Conservation (phyloP, 2,113 vertebrate species). For the Petromus typicus region DNA sequence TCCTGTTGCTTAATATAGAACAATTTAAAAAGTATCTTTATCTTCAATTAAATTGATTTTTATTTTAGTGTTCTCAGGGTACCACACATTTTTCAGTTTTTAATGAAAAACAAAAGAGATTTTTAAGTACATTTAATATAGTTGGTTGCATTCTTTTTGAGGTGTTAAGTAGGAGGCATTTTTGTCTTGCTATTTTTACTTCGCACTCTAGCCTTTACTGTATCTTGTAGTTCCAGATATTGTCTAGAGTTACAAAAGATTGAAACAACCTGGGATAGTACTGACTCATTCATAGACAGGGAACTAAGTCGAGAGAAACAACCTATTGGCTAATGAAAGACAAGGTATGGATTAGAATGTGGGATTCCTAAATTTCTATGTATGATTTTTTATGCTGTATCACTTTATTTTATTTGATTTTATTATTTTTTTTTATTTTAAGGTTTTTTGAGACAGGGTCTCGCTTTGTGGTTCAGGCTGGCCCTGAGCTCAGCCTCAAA, state of each 20-base stretch:
- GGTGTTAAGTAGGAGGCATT: conserved; percentile 73
- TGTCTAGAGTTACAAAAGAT: conserved; percentile 63
- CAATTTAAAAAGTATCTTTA: conserved; percentile 66
- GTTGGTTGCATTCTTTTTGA: conserved; percentile 68
- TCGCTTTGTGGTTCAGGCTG: too few species aligned
- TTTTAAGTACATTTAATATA: conserved; percentile 78
- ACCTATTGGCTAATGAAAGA: neutral
- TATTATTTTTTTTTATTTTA: too few species aligned
- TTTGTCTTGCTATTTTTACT: conserved; percentile 76
- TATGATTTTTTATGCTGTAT: neutral
- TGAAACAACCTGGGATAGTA: conserved; percentile 33
- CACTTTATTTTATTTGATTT: too few species aligned
- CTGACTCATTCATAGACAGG: neutral
- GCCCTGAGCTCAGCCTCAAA: too few species aligned
- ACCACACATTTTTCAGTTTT: conserved; percentile 71
- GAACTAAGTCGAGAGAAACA: neutral
- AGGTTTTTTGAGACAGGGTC: too few species aligned
- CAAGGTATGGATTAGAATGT: neutral
- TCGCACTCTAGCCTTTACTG: conserved; percentile 48
- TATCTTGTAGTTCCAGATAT: conserved; percentile 47
- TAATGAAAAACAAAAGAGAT: conserved; percentile 76
- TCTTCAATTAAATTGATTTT: conserved; percentile 74
- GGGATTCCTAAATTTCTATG: conserved; percentile 35
- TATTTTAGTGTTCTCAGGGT: conserved; percentile 59
- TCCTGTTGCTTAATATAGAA: conserved; percentile 68